phyloP scores from a whole-genome alignment of 2,797 vertebrate genomes.

The Neostethus bicornis region DNA sequence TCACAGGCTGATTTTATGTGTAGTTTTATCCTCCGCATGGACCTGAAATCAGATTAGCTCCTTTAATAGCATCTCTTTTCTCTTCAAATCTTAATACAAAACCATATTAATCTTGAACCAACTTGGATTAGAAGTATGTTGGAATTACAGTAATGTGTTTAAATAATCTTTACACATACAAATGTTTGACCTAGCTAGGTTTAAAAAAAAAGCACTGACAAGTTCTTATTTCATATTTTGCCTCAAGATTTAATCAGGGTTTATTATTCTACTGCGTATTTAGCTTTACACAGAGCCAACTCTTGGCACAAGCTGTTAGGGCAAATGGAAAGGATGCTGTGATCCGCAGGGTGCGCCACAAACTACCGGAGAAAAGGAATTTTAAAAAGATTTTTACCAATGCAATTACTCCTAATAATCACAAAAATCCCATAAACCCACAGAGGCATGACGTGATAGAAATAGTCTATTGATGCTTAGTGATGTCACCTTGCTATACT shows the following conservation, averaged over 20 bases:
- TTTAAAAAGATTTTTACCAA: too few relatives aligned
- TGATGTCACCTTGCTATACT: too few relatives aligned
- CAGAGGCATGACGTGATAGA: too few relatives aligned
- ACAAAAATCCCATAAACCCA: too few relatives aligned
- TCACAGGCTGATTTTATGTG: conserved; percentile 3
- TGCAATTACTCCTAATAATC: too few relatives aligned
- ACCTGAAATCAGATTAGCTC: conserved; percentile 3
- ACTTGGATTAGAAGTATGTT: not conserved
- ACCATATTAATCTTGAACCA: not conserved
- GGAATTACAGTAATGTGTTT: not conserved
- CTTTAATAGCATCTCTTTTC: not conserved
- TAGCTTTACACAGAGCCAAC: too few relatives aligned
- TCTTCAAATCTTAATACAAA: conserved; percentile 7
- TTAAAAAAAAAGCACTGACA: not conserved
- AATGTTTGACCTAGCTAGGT: not conserved
- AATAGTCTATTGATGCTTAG: too few relatives aligned
- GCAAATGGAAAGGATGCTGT: too few relatives aligned
- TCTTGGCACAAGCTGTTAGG: too few relatives aligned
- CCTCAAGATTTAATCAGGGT: conserved; percentile 9
- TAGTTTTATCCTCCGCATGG: not conserved
- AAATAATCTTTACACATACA: not conserved
- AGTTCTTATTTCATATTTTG: conserved; percentile 2
- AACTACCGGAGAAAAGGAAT: too few relatives aligned
- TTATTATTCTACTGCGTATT: not conserved
- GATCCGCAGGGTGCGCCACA: too few relatives aligned